Conservation (phyloP, 2,797 vertebrate species). For the Graptemys geographica region DNA sequence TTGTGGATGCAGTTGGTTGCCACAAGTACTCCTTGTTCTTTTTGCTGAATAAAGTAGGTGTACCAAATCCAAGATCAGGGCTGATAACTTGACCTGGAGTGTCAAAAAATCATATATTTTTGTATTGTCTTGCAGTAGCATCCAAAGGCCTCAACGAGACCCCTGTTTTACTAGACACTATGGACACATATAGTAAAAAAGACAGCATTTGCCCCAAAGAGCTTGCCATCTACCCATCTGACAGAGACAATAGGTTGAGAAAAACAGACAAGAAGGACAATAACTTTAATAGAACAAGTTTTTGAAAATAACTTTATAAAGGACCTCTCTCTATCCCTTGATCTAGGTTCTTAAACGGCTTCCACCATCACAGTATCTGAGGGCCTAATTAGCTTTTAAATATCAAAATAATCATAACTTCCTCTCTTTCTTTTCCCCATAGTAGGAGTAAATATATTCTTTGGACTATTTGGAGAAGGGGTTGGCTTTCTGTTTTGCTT, state of each 20-base stretch:
- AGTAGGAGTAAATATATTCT: neutral
- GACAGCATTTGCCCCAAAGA: neutral
- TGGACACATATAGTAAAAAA: neutral
- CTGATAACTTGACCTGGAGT: neutral
- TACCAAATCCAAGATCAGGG: neutral
- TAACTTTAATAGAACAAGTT: neutral
- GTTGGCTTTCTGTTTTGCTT: neutral
- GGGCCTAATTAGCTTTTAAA: neutral
- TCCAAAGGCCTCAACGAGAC: neutral
- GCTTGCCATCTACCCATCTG: neutral
- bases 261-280: neutral
- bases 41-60: neutral
- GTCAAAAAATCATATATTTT: neutral
- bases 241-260: neutral
- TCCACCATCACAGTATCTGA: neutral
- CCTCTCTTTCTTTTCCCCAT: neutral
- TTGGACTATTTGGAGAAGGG: neutral
- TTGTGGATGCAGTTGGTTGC: neutral
- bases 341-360: neutral
- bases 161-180: neutral
- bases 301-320: neutral
- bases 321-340: neutral
- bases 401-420: neutral
- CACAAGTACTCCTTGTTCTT: too few relatives aligned
- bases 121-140: neutral